Evolutionary conservation across 2,113 vertebrate species (phyloP).

Genomic region (Amblyopsis rosae): DNA sequence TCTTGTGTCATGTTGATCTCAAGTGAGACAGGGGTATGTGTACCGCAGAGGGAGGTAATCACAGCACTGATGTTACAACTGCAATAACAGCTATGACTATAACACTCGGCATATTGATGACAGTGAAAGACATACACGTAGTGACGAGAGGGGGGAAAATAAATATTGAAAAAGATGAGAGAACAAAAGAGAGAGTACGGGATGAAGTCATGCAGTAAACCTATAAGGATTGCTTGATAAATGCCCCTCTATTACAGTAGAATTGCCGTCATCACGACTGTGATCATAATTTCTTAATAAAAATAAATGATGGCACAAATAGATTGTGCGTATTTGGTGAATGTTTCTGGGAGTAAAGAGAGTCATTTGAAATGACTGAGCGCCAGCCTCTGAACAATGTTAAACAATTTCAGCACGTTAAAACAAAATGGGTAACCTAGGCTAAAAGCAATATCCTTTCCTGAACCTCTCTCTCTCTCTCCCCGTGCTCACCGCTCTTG

Average conservation of each 20-base stretch:
- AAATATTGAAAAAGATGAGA: not conserved
- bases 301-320: no score
- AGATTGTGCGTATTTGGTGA: no score
- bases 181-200: conserved; percentile 13
- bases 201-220: not conserved
- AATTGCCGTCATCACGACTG: conserved; percentile 5
- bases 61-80: conserved; percentile 40
- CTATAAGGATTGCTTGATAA: conserved; percentile 23
- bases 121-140: no score
- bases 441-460: not conserved
- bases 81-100: conserved; percentile 58
- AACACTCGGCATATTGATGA: conserved; percentile 39
- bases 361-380: not conserved
- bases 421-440: conserved; percentile 10
- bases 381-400: not conserved
- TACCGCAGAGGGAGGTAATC: conserved; percentile 37
- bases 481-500: conserved; percentile 47
- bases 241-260: conserved; percentile 15
- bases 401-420: not conserved
- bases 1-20: conserved; percentile 13
- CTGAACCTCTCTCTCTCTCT: conserved; percentile 2
- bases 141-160: not conserved
- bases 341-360: not conserved
- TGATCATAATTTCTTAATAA: no score
- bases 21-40: conserved; percentile 43